Conservation (phyloP, 2,888 invertebrate species). For the Chrysolina haemoptera region DNA sequence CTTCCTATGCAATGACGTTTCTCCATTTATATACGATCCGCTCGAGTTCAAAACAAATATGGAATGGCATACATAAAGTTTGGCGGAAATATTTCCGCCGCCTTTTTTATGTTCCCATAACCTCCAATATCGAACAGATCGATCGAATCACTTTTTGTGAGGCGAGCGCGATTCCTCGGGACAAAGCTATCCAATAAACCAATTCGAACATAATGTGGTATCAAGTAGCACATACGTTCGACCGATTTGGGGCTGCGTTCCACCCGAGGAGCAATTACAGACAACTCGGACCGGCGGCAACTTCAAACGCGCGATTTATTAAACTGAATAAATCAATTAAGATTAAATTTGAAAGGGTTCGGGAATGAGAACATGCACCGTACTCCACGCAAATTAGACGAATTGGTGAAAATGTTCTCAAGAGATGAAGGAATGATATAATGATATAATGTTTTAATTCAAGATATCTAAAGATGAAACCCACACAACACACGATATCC, state of each 20-base stretch:
- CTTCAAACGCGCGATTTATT: slow-evolving; percentile 63
- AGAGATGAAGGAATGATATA: too few species aligned
- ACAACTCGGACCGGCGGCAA: slow-evolving; percentile 49
- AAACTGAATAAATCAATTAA: slow-evolving; percentile 61
- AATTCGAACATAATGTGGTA: slow-evolving; percentile 10
- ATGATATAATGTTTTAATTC: too few species aligned
- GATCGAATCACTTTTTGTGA: background rate
- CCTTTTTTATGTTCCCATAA: background rate
- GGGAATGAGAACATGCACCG: slow-evolving; percentile 25
- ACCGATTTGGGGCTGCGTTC: slow-evolving; percentile 7
- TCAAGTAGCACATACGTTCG: slow-evolving; percentile 16
- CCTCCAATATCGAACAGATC: background rate
- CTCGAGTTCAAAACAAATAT: background rate
- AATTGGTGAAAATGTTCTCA: background rate
- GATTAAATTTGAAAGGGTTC: slow-evolving; percentile 58
- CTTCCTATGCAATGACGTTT: background rate
- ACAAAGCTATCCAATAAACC: slow-evolving; percentile 7
- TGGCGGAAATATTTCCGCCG: background rate
- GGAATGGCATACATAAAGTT: background rate
- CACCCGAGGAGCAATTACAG: slow-evolving; percentile 23
- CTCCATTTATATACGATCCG: background rate
- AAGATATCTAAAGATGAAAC: too few species aligned
- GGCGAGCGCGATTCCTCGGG: background rate
- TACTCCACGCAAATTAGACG: background rate
- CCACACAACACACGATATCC: too few species aligned